Conservation (phyloP, 35 echinoderm and acorn worm species). For the Ophioderma brevispina region DNA sequence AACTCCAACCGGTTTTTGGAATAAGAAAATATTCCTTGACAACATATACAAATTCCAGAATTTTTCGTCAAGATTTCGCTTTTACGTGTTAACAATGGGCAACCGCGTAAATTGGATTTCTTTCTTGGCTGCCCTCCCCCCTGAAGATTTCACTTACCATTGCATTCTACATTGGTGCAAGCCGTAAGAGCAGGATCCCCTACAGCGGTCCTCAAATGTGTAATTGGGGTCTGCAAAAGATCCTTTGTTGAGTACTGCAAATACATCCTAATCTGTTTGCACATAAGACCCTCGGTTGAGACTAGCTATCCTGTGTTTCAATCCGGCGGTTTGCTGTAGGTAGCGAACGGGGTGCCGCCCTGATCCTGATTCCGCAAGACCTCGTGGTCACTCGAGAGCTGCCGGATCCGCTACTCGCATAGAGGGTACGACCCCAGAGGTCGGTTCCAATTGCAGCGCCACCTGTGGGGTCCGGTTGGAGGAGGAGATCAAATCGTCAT, state of each 20-base stretch:
- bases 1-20: no score
- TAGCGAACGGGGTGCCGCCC: not conserved
- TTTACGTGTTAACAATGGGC: no score
- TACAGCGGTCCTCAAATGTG: not conserved
- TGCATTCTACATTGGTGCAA: not conserved
- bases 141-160: not conserved
- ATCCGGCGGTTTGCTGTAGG: not conserved
- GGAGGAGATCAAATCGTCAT: slow-evolving; percentile 59
- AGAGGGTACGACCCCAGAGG: slow-evolving; percentile 53
- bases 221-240: not conserved
- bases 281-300: not conserved
- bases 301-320: not conserved
- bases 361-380: not conserved
- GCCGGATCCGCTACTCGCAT: not conserved
- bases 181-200: not conserved
- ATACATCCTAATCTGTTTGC: not conserved
- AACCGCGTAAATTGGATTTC: no score
- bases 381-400: not conserved
- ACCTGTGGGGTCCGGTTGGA: slow-evolving; percentile 25
- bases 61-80: no score
- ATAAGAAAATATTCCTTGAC: no score
- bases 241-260: not conserved
- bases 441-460: slow-evolving; percentile 34
- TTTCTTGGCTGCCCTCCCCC: no score
- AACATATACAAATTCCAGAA: no score